A percentile compares a stretch with the other conserved stretches of the same genome.
Conservation (phyloP, 2,113 vertebrate species). For the Gorilla gorilla region DNA sequence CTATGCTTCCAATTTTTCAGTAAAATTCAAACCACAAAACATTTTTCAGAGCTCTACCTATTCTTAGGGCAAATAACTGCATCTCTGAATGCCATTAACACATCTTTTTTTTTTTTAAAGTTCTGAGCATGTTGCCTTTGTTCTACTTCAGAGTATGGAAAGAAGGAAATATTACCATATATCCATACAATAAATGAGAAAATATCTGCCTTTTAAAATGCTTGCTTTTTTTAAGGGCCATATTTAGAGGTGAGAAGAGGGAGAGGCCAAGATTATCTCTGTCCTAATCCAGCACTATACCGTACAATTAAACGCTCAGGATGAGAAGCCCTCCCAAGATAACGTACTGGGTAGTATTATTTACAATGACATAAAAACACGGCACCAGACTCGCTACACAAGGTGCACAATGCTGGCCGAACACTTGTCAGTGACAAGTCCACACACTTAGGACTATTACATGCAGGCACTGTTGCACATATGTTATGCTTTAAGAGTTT, state of each 20-base stretch:
- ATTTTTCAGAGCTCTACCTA: background rate
- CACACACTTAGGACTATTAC: background rate
- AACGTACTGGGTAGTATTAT: accelerated
- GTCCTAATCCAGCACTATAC: background rate
- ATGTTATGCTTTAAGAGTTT: background rate
- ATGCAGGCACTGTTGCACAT: background rate
- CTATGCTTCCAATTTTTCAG: background rate
- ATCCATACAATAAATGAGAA: background rate
- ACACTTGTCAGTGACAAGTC: background rate
- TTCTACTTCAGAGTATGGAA: background rate
- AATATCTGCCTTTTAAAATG: background rate
- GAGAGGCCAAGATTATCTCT: background rate
- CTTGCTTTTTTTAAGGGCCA: background rate
- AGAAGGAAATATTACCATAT: background rate
- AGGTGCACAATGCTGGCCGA: background rate
- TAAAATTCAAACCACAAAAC: background rate
- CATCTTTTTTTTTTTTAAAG: background rate
- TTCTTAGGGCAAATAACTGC: background rate
- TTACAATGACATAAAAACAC: background rate
- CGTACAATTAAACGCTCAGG: background rate
- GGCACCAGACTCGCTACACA: background rate
- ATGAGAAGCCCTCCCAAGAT: background rate
- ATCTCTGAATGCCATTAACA: background rate
- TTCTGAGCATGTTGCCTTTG: background rate
- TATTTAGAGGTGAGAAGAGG: background rate